phyloP scores from a whole-genome alignment of 2,113 vertebrate species.

The Gopherus evgoodei region DNA sequence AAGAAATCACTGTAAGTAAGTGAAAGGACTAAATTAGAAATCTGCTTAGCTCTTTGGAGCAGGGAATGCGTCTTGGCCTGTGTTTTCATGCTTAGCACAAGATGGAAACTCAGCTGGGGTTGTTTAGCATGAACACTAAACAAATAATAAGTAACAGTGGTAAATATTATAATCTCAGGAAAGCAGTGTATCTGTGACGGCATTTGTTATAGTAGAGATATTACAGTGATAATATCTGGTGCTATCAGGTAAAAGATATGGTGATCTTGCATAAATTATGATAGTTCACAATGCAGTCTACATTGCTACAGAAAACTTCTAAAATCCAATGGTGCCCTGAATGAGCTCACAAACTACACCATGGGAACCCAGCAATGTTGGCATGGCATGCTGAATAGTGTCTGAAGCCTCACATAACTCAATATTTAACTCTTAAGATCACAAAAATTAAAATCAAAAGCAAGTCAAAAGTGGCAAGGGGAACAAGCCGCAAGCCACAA shows the following conservation, averaged over 20 bases:
- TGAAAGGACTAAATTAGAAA: not conserved
- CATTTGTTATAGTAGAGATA: not conserved
- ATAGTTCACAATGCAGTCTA: not conserved
- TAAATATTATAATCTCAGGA: constrained; percentile 4
- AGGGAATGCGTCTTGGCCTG: not conserved
- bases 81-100: not conserved
- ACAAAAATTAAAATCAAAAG: not conserved
- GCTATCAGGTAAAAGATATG: not conserved
- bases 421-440: not conserved
- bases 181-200: not conserved
- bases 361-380: not conserved
- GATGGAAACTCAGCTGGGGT: not conserved
- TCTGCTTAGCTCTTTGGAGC: not conserved
- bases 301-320: rapidly evolving
- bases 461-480: not conserved
- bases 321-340: not conserved
- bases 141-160: not conserved
- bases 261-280: not conserved
- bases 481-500: not conserved
- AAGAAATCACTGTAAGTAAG: not conserved
- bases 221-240: not conserved
- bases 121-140: not conserved
- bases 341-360: not conserved
- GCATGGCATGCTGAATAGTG: not conserved
- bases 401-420: rapidly evolving